These are phyloP conservation scores for Anniella stebbinsi DNA, from an alignment of 2,797 vertebrate species.

Conservation along the genomic window DNA sequence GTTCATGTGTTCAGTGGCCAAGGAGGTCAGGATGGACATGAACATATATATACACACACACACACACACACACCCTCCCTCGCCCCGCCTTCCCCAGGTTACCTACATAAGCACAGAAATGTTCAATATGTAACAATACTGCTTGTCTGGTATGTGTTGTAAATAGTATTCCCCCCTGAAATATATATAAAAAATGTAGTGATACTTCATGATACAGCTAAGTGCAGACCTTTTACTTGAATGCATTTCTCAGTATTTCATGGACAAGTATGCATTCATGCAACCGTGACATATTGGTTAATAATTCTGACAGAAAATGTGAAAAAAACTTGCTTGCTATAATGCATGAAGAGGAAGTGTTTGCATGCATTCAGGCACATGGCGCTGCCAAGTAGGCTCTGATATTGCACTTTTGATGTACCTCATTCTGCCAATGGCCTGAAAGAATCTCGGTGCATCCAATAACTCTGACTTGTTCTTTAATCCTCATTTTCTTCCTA, in stretches of 20 bases:
- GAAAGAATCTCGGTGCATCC: conserved; percentile 77
- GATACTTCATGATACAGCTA: conserved; percentile 48
- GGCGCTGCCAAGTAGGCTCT: conserved; percentile 66
- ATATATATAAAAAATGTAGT: conserved; percentile 47
- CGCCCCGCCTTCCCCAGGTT: conserved; percentile 56
- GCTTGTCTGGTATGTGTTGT: conserved; percentile 63
- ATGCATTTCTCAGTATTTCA: conserved; percentile 71
- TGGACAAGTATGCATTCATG: conserved; percentile 62
- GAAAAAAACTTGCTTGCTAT: conserved; percentile 68
- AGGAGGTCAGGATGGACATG: conserved; percentile 1
- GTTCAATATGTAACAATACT: conserved; percentile 48
- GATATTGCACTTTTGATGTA: conserved; percentile 76
- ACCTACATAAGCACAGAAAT: conserved; percentile 77
- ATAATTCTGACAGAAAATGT: conserved; percentile 59
- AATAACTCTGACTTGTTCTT: conserved; percentile 74
- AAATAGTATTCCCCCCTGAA: conserved; percentile 58
- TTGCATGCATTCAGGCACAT: conserved; percentile 75
- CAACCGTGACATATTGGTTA: conserved; percentile 55
- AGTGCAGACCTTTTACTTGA: conserved; percentile 70
- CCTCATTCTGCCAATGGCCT: conserved; percentile 73
- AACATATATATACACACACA: neutral
- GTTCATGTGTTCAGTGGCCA: neutral
- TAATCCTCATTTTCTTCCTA: conserved; percentile 78
- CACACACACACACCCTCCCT: neutral
- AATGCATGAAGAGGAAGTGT: conserved; percentile 80